Conservation (phyloP, 2,888 invertebrate genomes). For the Dynastes maya region DNA sequence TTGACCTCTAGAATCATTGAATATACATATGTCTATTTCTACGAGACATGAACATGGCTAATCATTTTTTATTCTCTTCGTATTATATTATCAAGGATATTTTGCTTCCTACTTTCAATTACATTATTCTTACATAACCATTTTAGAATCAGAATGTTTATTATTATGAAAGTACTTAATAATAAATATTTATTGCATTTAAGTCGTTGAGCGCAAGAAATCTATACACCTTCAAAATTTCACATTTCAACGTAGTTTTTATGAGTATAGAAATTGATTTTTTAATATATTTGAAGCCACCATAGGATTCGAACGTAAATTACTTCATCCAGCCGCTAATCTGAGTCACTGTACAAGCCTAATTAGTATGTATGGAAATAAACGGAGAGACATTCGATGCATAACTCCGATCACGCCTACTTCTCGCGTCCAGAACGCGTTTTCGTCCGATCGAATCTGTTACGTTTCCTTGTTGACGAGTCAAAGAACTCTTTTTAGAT, state of each 20-base stretch:
- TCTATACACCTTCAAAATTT: too few relatives aligned
- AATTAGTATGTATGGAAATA: conserved; percentile 41
- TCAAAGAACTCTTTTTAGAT: conserved; percentile 43
- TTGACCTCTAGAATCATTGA: too few relatives aligned
- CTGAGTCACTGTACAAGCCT: background rate
- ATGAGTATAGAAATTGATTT: too few relatives aligned
- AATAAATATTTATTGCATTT: too few relatives aligned
- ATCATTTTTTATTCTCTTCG: background rate
- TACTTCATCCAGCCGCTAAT: background rate
- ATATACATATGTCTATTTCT: background rate
- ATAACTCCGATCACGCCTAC: conserved; percentile 35
- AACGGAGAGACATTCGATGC: conserved; percentile 18
- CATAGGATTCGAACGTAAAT: background rate
- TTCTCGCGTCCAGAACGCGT: conserved; percentile 6
- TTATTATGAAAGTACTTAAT: too few relatives aligned
- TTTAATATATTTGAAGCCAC: background rate
- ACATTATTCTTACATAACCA: background rate
- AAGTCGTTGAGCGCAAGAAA: too few relatives aligned
- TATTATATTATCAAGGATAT: background rate
- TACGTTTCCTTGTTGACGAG: conserved; percentile 35
- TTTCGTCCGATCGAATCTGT: conserved; percentile 13
- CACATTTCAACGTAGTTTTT: too few relatives aligned
- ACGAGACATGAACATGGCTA: too few relatives aligned
- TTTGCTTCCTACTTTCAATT: background rate
- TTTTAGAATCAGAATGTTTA: too few relatives aligned